Percentiles rank a stretch among this genome's conserved stretches.
Evolutionary conservation across 2,797 vertebrate genomes (phyloP).

Genomic region (Galagoides demidoff): DNA sequence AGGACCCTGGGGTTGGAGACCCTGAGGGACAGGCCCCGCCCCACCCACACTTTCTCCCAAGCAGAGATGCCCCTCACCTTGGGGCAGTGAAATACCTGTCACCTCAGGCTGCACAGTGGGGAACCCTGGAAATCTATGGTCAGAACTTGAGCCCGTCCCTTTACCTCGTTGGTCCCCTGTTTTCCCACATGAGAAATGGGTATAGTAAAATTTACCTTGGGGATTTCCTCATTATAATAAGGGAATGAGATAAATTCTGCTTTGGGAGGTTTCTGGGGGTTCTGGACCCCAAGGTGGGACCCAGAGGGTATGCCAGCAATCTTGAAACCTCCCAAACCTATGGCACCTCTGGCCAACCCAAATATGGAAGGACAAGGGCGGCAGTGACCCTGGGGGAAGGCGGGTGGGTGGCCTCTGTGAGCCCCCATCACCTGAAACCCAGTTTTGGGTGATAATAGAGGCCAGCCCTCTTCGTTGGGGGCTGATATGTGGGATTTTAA

Average conservation of each 20-base stretch:
- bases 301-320: rapidly evolving
- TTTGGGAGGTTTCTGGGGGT: neutral
- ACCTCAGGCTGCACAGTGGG: rapidly evolving
- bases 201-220: neutral
- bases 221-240: too few relatives aligned
- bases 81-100: neutral
- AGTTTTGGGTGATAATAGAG: neutral
- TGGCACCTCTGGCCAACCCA: neutral
- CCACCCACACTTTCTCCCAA: rapidly evolving
- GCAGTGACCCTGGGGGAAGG: rapidly evolving
- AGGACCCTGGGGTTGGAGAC: too few relatives aligned
- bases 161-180: neutral
- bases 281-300: rapidly evolving
- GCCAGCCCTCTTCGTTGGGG: rapidly evolving
- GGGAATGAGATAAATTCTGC: neutral
- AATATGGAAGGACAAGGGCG: too few relatives aligned
- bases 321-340: neutral
- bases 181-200: neutral
- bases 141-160: neutral
- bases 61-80: neutral
- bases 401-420: neutral
- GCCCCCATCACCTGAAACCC: too few relatives aligned
- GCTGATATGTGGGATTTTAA: neutral
- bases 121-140: rapidly evolving
- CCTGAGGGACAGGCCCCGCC: rapidly evolving